Evolutionary conservation across 2,113 vertebrate species (phyloP), one percentile per base, ranked within the genome.

Genomic region (Leucopsar rothschildi): DNA sequence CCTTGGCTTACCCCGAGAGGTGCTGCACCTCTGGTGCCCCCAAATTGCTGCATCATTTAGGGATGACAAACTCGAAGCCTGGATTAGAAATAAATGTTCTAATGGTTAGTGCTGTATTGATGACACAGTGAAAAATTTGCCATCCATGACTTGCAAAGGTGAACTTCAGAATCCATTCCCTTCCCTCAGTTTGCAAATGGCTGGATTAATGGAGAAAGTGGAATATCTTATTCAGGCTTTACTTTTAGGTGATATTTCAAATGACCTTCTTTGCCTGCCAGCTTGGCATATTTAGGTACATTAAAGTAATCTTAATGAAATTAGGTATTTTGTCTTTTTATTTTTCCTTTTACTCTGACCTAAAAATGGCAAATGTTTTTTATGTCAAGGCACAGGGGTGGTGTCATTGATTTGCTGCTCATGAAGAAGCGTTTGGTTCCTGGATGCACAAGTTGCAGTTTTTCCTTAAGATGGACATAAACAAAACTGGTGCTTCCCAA

Each of bases 91-190:
- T 37, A 28, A 75, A 27, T 15, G 49, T 83, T 56, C 75, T 73
- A 9, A 28, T 44, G 23, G 69, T 84, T 92, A 52, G 50, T 45
- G 50, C 78, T 73, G 53, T 11, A 0, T 25, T 71, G 90, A 83
- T 88, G 90, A 93, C 90, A 68, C 28, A 45, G 86, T 86, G 64
- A 84, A 90, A 95, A 94, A 86, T 63, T 94, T 60, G 76, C 88
- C 79, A 84, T 90, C 92, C 86, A 50, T 94, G 95, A 93, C 93
- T 81, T 81, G 82, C 68, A 75, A 75, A 96, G 96, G 95, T 95
- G 93, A 96, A 92, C 82, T 95, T 94, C 90, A 90, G 64, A 92
- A 95, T 63, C 85, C 92, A 42, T 85, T 93, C 15, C 0, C 71
- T 86, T 92, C 76, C 81, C 56, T 83, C 63, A 1, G 25, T 92